Conservation (phyloP, 2,888 invertebrate genomes). For the Orthosia cruda region DNA sequence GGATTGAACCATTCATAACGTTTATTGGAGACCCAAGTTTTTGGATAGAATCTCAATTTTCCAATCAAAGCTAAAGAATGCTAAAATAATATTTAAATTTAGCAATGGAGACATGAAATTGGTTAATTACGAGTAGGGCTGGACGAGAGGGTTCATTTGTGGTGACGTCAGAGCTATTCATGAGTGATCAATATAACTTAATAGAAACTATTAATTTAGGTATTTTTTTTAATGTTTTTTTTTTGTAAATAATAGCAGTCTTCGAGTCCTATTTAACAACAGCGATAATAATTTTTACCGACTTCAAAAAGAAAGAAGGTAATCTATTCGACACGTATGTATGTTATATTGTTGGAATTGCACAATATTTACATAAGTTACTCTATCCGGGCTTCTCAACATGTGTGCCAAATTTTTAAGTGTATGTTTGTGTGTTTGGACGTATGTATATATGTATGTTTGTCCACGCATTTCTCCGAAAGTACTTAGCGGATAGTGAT, state of each 20-base stretch:
- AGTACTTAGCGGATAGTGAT: too few species aligned
- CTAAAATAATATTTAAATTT: slow-evolving; percentile 30
- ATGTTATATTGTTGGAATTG: too few species aligned
- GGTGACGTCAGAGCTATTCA: neutral
- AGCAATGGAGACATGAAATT: neutral
- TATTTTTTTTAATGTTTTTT: neutral
- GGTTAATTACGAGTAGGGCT: neutral
- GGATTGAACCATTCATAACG: slow-evolving; percentile 40
- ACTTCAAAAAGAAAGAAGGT: too few species aligned
- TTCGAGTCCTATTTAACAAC: neutral
- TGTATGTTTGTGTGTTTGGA: too few species aligned
- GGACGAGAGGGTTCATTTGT: neutral
- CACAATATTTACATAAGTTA: too few species aligned
- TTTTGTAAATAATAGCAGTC: neutral
- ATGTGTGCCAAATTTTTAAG: too few species aligned
- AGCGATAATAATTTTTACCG: too few species aligned
- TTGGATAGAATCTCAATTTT: slow-evolving; percentile 39
- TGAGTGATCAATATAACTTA: neutral
- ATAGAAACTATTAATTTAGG: neutral
- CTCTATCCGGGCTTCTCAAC: too few species aligned
- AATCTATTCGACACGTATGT: too few species aligned
- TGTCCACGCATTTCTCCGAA: too few species aligned
- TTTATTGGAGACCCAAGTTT: slow-evolving; percentile 53
- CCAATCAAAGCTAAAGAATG: slow-evolving; percentile 37
- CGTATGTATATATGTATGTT: too few species aligned